A percentile compares a stretch with the other conserved stretches of the same genome.
phyloP scores from a whole-genome alignment of 1,140 invertebrate genomes.

The Drosophila sturtevanti region DNA sequence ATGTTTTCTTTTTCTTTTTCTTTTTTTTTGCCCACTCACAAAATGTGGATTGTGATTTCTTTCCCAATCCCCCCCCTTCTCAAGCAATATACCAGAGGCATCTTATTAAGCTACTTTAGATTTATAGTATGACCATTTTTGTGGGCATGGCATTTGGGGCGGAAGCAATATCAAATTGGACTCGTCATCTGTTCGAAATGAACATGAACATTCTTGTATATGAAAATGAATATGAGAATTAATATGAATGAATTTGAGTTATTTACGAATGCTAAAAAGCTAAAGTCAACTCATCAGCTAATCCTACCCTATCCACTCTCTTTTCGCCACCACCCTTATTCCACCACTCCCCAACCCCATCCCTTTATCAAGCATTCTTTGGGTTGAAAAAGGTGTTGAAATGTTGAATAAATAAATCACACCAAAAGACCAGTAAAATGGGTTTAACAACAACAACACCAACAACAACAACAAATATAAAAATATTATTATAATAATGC shows the following conservation, averaged over 20 bases:
- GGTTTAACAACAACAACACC: no score
- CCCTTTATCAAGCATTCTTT: no score
- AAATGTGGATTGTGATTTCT: conserved; percentile 45
- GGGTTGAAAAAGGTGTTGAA: conserved; percentile 66
- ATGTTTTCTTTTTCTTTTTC: no score
- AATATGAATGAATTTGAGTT: conserved; percentile 50
- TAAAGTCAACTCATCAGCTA: conserved; percentile 7
- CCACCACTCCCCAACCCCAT: no score
- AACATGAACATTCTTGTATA: neutral
- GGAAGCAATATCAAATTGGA: conserved; percentile 21
- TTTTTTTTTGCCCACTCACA: conserved; percentile 37
- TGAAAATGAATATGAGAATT: conserved; percentile 35
- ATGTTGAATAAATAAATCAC: conserved; percentile 62
- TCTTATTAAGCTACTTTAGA: conserved; percentile 67
- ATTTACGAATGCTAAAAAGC: conserved; percentile 1
- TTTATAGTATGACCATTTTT: conserved; percentile 48
- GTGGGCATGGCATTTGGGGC: neutral
- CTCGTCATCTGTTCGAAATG: conserved; percentile 34
- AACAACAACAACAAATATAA: no score
- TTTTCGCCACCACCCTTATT: neutral
- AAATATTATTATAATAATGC: no score
- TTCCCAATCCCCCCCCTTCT: neutral
- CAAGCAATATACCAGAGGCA: conserved; percentile 7
- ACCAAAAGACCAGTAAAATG: conserved; percentile 2
- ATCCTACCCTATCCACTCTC: neutral